Conservation (phyloP, 2,888 invertebrate species). For the Eilema depressum region DNA sequence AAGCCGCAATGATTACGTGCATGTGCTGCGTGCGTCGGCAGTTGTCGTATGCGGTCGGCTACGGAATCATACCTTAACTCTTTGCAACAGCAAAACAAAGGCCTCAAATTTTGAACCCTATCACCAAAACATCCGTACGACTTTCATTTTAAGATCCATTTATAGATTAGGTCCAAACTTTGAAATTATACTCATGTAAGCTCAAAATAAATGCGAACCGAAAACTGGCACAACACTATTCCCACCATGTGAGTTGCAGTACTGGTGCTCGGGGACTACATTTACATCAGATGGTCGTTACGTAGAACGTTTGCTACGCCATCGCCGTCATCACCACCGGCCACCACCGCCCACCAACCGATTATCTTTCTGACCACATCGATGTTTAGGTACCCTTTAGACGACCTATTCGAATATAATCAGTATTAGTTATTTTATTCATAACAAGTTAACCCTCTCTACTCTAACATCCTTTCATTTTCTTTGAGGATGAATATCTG, state of each 20-base stretch:
- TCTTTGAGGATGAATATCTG: not conserved
- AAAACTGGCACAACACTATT: conserved; percentile 19
- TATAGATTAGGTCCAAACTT: too few relatives aligned
- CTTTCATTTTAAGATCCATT: too few relatives aligned
- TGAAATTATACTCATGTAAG: too few relatives aligned
- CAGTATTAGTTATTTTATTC: not conserved
- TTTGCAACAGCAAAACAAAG: not conserved
- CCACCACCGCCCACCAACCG: conserved; percentile 45
- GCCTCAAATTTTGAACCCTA: too few relatives aligned
- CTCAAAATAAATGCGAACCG: too few relatives aligned
- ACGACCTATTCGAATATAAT: not conserved
- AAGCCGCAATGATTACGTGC: too few relatives aligned
- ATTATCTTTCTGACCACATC: conserved; percentile 37
- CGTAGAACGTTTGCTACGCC: conserved; percentile 57
- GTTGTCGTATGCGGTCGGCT: too few relatives aligned
- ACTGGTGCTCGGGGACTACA: conserved; percentile 61
- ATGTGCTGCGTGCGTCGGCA: too few relatives aligned
- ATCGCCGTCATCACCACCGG: conserved; percentile 48
- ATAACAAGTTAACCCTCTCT: not conserved
- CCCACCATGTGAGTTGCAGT: conserved; percentile 45
- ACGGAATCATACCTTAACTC: too few relatives aligned
- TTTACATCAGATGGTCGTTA: conserved; percentile 82
- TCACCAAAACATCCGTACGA: too few relatives aligned
- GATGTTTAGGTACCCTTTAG: not conserved
- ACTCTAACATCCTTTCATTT: not conserved